These are phyloP conservation scores for Struthio camelus DNA, from an alignment of 2,113 vertebrate species.

Conservation along the genomic window DNA sequence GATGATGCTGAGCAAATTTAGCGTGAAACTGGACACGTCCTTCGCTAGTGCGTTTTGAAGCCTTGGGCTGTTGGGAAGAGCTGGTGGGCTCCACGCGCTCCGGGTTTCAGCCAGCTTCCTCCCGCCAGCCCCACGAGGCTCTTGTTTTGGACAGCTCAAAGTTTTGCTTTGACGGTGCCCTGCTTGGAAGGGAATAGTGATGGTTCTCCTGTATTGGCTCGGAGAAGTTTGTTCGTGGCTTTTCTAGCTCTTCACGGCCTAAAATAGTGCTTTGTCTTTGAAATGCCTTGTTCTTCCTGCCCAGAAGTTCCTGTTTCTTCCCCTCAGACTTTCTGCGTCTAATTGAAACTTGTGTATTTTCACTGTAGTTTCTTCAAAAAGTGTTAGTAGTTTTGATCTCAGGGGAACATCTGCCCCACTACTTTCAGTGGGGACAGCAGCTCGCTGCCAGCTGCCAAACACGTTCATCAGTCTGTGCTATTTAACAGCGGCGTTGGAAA, in stretches of 20 bases:
- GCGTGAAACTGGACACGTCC: accelerated
- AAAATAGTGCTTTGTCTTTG: background rate
- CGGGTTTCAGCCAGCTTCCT: background rate
- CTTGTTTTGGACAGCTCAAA: background rate
- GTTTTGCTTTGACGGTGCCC: background rate
- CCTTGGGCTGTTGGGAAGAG: background rate
- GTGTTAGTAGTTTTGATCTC: background rate
- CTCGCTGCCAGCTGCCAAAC: background rate
- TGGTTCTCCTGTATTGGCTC: background rate
- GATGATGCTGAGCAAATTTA: background rate
- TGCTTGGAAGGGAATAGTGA: background rate
- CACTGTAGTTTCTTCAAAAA: background rate
- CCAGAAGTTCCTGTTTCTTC: background rate
- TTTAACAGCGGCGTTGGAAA: accelerated
- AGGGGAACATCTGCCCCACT: background rate
- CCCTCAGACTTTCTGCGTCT: background rate
- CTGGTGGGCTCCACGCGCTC: accelerated
- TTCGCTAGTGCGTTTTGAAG: background rate
- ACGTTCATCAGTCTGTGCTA: background rate
- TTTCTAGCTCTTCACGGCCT: background rate
- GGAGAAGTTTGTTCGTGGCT: background rate
- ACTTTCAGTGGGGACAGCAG: accelerated
- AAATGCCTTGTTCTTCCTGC: background rate
- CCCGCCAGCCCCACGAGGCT: too few species aligned
- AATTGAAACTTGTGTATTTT: background rate